Evolutionary conservation across 2,113 vertebrate genomes (phyloP), one percentile per base, ranked within the genome.

Genomic region (Jaculus jaculus): DNA sequence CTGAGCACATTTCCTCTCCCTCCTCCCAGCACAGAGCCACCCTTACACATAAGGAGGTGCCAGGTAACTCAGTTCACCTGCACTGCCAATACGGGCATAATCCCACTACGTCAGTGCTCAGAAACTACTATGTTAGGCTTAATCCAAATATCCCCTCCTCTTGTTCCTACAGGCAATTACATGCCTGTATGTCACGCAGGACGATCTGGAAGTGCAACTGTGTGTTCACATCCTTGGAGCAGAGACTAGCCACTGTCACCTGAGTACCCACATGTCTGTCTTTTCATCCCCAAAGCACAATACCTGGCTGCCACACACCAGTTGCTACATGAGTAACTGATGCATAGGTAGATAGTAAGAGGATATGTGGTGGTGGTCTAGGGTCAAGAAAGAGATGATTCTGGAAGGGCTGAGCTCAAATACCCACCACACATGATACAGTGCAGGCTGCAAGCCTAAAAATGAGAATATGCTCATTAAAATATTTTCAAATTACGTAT

Each of bases 401-500:
- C 42, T 12, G 26, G 58, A 72, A 37, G 21, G 69, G 24, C 32
- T 12, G 1, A 0, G 34, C 54, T 32, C 21, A 21, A 39, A 51
- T 20, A 60, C 1, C 5, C 5, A 81, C 42, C 39, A 69, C 13
- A 68, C 39, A 91, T 10, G 24, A 11, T 23, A 24, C 82, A 34
- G 42, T 47, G 42, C 20, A 39, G 37, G 69, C 4, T 0, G 78
- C 77, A 58, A 68, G 23, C 34, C 81, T 92, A 37, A 92, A 89
- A 83, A 60, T 13, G 30, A 89, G 28, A 84, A 83, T 7, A 78
- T 7, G 13, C 54, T 91, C 84, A 69, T 72, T 91, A 91, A 92
- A 71, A 93, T 68, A 58, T 93, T 94, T 91, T 92, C 91, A 61
- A 39, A 91, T 85, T 89, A 82, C 89, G 54, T 39, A 63, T 66